Evolutionary conservation across 2,888 invertebrate species (phyloP), one percentile per base, ranked within the genome.

Genomic region (Lepidocyrtinus sp.): DNA sequence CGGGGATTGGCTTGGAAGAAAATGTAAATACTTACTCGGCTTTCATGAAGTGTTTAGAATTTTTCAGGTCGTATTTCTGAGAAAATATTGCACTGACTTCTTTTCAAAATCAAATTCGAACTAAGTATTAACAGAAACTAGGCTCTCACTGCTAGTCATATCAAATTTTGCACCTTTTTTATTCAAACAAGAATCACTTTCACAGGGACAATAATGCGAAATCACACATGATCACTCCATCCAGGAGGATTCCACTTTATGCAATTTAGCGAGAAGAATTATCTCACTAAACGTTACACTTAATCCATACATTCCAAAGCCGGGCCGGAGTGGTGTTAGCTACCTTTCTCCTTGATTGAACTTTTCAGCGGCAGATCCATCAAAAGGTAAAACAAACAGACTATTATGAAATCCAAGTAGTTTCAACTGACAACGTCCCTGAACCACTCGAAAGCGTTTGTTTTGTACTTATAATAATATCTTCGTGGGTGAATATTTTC

Each of bases 21-120:
- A 36, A 36, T 36, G 12, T 36, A 12, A 36, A 36, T 36, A 79
- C 83, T 83, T 83, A 83, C 83, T 83, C 83, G 69, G 83, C 83
- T 83, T 83, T 83, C 83, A 83, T 83, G 81, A 79, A 83, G 81
- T 68, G 81, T 72, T 21, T 21, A 69, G 69, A 17, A 9, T 50
- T 61, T n/a, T 64, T 17, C 19, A 64, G 63, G 26, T 79, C 27
- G 9, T 50, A 64, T 67, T 59, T 59, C 65, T 61, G 46, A 27
- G 22, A 67, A 75, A 77, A 72, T 59, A 59, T 36, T 36, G 3
- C 2, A 21, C 19, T 59, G 12, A 36, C 36, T 36, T 36, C 12
- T 36, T 36, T 12, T 22, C 59, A 59, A 21, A 59, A 21, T 19
- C 21, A 21, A 59, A 59, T 59, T 21, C n/a, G n/a, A 59, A 50